phyloP scores from a whole-genome alignment of 2,797 vertebrate species.

The Enoplosus armatus region DNA sequence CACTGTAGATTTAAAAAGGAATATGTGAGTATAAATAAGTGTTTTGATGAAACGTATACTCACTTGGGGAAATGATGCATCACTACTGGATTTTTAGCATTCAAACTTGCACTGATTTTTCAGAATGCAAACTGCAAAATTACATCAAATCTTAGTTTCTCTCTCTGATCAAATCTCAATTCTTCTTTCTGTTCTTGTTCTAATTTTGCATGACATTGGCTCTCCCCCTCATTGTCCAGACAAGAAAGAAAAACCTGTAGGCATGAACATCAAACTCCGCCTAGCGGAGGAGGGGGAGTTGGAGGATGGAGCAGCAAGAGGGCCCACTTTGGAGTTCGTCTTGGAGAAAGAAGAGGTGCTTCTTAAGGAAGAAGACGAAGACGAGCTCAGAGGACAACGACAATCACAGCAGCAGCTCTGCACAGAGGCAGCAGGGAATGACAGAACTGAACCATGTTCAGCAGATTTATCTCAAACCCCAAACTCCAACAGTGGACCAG shows the following conservation, averaged over 20 bases:
- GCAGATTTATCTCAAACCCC: conserved; percentile 31
- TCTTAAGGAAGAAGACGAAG: conserved; percentile 57
- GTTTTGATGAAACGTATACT: not conserved
- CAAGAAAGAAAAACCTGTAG: conserved; percentile 73
- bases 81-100: not conserved
- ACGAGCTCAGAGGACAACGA: conserved; percentile 26
- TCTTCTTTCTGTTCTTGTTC: not conserved
- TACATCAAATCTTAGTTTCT: not conserved
- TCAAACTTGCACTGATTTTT: not conserved
- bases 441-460: conserved; percentile 54
- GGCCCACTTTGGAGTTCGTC: conserved; percentile 81
- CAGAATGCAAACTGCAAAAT: not conserved
- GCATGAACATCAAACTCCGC: conserved; percentile 85
- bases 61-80: too few species aligned
- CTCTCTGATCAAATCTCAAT: not conserved
- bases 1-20: not conserved
- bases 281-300: conserved; percentile 80
- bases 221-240: conserved; percentile 57
- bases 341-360: conserved; percentile 73
- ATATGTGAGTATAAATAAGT: not conserved
- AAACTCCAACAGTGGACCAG: conserved; percentile 43
- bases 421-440: conserved; percentile 21
- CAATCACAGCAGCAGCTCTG: conserved; percentile 41
- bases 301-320: conserved; percentile 51
- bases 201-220: not conserved